A percentile compares a stretch with the other conserved stretches of the same genome.
These are phyloP conservation scores for Nomada ruficornis DNA, from an alignment of 2,888 invertebrate species.

Conservation along the genomic window DNA sequence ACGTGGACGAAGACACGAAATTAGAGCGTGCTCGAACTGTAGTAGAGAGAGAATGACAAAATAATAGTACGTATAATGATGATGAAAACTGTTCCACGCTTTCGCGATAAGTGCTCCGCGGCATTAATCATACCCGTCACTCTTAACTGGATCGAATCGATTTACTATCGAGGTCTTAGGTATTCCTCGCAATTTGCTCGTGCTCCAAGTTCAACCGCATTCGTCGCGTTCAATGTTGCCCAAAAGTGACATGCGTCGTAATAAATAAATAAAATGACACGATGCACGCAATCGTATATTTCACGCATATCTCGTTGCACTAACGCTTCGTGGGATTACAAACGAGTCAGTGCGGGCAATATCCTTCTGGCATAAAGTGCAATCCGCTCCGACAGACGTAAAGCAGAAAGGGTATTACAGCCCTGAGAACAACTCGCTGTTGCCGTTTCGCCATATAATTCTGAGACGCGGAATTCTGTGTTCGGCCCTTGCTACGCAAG, in stretches of 20 bases:
- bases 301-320: not conserved
- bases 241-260: not conserved
- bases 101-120: slow-evolving; percentile 60
- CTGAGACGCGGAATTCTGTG: slow-evolving; percentile 66
- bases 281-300: not conserved
- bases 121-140: slow-evolving; percentile 59
- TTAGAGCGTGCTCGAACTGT: slow-evolving; percentile 28
- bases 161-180: slow-evolving; percentile 52
- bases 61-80: slow-evolving; percentile 17
- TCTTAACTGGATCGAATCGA: slow-evolving; percentile 57
- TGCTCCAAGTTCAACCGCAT: not conserved
- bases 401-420: slow-evolving; percentile 55
- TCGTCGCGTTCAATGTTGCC: not conserved
- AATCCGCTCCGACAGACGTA: slow-evolving; percentile 1
- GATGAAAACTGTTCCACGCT: slow-evolving; percentile 57
- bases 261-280: not conserved
- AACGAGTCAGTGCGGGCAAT: not conserved
- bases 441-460: slow-evolving; percentile 66
- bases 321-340: not conserved
- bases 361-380: slow-evolving; percentile 1
- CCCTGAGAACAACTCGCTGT: slow-evolving; percentile 55
- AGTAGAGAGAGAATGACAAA: not conserved
- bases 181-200: slow-evolving; percentile 9
- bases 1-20: slow-evolving; percentile 9
- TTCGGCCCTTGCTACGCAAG: slow-evolving; percentile 53